A percentile compares a stretch with the other conserved stretches of the same genome.
phyloP scores from a whole-genome alignment of 2,797 vertebrate species.

The Premnoplex brunnescens region DNA sequence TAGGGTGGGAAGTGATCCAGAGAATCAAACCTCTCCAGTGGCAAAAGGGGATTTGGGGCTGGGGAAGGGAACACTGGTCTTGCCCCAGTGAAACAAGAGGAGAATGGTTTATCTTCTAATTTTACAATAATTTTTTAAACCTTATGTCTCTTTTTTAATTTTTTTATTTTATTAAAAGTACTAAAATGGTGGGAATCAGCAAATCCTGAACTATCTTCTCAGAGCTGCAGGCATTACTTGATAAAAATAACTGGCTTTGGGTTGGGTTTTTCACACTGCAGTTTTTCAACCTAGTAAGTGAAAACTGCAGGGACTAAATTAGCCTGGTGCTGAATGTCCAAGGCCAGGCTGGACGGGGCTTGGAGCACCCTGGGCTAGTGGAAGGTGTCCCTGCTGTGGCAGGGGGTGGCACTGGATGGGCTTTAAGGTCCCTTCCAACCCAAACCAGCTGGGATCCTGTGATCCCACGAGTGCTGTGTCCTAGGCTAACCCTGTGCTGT shows the following conservation, averaged over 20 bases:
- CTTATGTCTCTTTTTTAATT: too few relatives aligned
- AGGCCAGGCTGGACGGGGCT: not conserved
- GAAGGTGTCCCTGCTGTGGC: not conserved
- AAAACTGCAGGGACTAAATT: not conserved
- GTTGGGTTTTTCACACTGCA: accelerated
- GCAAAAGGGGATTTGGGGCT: not conserved
- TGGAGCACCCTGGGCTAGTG: not conserved
- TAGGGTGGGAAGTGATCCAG: not conserved
- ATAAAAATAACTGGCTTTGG: not conserved
- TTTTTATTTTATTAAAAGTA: not conserved
- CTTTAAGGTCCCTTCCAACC: not conserved
- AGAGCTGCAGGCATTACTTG: accelerated
- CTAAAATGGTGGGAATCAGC: not conserved
- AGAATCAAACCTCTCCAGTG: not conserved
- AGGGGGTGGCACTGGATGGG: not conserved
- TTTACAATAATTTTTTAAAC: not conserved
- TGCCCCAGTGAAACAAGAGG: not conserved
- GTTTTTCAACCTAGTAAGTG: not conserved
- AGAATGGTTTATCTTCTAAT: not conserved
- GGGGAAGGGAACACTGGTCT: not conserved
- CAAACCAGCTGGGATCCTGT: not conserved
- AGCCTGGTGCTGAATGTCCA: not conserved
- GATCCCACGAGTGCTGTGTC: not conserved
- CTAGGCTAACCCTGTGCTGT: accelerated
- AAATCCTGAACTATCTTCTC: not conserved